These are phyloP conservation scores for Gibbula magus DNA, from an alignment of 2,888 invertebrate genomes.

Conservation along the genomic window DNA sequence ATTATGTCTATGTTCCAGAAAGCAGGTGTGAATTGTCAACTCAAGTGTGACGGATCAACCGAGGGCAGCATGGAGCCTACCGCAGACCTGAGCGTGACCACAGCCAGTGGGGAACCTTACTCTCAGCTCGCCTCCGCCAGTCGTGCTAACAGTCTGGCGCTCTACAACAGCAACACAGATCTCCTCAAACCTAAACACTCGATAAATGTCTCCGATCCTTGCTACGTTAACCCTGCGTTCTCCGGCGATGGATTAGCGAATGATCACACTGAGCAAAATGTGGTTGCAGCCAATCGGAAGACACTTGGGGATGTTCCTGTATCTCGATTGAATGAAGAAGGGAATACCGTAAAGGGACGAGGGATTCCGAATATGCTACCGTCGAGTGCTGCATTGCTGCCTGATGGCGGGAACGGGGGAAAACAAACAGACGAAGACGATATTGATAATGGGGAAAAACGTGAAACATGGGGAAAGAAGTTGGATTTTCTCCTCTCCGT, in stretches of 20 bases:
- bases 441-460: slow-evolving; percentile 33
- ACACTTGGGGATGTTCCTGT: background rate
- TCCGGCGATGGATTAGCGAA: background rate
- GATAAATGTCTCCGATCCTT: background rate
- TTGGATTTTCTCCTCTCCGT: slow-evolving; percentile 96
- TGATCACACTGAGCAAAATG: background rate
- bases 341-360: background rate
- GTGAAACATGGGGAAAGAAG: slow-evolving; percentile 93
- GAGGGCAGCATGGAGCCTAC: background rate
- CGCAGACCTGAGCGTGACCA: background rate
- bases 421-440: slow-evolving; percentile 33
- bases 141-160: background rate
- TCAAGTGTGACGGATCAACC: too few relatives aligned
- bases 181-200: background rate
- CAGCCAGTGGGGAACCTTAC: background rate
- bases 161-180: background rate
- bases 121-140: too few relatives aligned
- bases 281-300: too few relatives aligned
- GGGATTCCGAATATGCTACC: background rate
- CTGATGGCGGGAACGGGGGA: slow-evolving; percentile 31
- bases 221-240: background rate
- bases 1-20: background rate
- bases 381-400: slow-evolving; percentile 13
- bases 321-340: background rate
- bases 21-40: too few relatives aligned